Percentiles rank a stretch among this genome's conserved stretches.
These are phyloP conservation scores for Anguilla pacifica DNA, from an alignment of 2,797 vertebrate species.

Conservation along the genomic window DNA sequence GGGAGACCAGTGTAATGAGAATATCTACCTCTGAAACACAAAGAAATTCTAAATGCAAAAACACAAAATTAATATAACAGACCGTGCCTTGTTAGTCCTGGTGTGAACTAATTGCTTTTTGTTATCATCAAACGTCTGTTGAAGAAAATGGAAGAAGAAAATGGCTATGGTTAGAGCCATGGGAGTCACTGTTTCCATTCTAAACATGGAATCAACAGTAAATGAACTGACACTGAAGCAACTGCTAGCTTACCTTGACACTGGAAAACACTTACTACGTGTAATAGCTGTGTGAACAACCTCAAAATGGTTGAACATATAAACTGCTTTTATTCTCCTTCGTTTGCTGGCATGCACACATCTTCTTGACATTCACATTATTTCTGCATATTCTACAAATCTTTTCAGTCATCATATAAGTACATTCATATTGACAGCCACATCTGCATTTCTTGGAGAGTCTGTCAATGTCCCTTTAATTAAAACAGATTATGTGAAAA, in stretches of 20 bases:
- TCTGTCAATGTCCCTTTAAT: background rate
- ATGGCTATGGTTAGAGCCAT: background rate
- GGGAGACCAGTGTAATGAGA: conserved; percentile 50
- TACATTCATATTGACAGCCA: background rate
- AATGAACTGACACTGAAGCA: background rate
- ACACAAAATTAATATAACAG: conserved; percentile 7
- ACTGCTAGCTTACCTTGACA: background rate
- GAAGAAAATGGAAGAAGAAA: background rate
- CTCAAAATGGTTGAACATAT: background rate
- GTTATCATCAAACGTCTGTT: conserved; percentile 1
- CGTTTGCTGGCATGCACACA: background rate
- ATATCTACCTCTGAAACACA: conserved; percentile 7
- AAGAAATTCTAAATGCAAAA: background rate
- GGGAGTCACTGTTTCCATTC: background rate
- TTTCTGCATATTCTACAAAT: background rate
- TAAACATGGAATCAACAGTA: background rate
- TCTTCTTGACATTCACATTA: background rate
- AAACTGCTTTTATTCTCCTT: background rate
- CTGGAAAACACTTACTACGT: no score
- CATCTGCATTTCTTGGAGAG: background rate
- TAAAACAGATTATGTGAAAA: background rate
- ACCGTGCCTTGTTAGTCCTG: background rate
- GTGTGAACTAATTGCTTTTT: conserved; percentile 6
- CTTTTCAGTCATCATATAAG: background rate
- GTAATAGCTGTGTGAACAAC: background rate